These are phyloP conservation scores for Trididemnum nubilum DNA, from an alignment of 23 tunicate species.

Conservation along the genomic window DNA sequence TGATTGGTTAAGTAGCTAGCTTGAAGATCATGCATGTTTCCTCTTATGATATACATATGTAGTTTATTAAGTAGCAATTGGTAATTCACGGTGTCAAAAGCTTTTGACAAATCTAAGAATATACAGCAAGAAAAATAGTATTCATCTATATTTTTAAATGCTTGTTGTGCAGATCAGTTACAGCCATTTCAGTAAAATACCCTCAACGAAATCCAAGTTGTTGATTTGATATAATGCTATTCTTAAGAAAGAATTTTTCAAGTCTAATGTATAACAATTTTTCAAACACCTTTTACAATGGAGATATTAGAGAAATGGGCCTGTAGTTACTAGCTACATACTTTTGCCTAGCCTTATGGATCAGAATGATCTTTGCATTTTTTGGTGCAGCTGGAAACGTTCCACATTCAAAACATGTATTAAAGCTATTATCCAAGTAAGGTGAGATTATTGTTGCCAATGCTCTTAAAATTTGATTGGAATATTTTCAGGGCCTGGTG, in stretches of 20 bases:
- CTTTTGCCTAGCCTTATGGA: constrained; percentile 34
- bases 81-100: too few relatives aligned
- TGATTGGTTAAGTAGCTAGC: too few relatives aligned
- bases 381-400: background rate
- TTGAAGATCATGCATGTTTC: too few relatives aligned
- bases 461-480: background rate
- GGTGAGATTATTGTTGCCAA: constrained; percentile 1
- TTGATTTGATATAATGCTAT: background rate
- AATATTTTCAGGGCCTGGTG: background rate
- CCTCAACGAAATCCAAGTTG: background rate
- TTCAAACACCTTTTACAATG: constrained; percentile 40
- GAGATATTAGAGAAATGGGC: constrained; percentile 33
- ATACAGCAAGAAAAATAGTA: too few relatives aligned
- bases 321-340: constrained; percentile 15
- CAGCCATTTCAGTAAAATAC: background rate
- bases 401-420: constrained; percentile 3
- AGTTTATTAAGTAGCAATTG: too few relatives aligned
- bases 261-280: constrained; percentile 22
- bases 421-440: background rate
- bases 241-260: background rate
- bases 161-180: constrained; percentile 2
- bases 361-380: background rate
- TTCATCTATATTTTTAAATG: too few relatives aligned
- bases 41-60: too few relatives aligned
- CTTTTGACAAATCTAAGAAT: too few relatives aligned